These are phyloP conservation scores for Ginglymostoma cirratum DNA, from an alignment of 2,113 vertebrate species.

Conservation along the genomic window DNA sequence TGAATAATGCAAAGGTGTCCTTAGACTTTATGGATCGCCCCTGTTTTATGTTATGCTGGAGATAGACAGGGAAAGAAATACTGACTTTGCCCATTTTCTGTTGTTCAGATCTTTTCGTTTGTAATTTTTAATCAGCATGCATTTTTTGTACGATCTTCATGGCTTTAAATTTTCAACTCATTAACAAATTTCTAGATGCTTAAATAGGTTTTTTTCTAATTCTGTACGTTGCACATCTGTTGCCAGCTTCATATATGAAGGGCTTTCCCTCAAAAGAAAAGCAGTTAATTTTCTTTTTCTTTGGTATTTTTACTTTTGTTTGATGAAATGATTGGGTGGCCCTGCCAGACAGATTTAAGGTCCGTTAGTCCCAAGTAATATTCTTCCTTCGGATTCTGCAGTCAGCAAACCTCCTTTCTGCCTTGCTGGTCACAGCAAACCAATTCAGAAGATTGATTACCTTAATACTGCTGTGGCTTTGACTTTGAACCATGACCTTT, in stretches of 20 bases:
- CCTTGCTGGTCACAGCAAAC: conserved; percentile 31
- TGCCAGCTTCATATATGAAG: not conserved
- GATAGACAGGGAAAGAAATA: not conserved
- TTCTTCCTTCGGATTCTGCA: conserved; percentile 18
- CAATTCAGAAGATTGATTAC: conserved; percentile 36
- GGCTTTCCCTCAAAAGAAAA: not conserved
- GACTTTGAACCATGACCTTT: conserved; percentile 36
- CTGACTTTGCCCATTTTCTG: not conserved
- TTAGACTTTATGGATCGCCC: not conserved
- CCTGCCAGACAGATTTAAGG: conserved; percentile 32
- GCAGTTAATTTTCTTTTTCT: not conserved
- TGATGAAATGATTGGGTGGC: conserved; percentile 9
- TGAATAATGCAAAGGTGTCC: not conserved
- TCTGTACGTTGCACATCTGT: not conserved
- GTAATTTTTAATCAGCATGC: not conserved
- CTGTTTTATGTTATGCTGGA: not conserved
- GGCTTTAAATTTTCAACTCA: not conserved
- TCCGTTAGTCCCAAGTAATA: conserved; percentile 27
- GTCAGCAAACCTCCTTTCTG: conserved; percentile 32
- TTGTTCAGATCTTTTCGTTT: not conserved
- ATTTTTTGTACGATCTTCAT: not conserved
- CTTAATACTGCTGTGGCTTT: conserved; percentile 28
- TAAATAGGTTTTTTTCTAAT: not conserved
- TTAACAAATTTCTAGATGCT: not conserved
- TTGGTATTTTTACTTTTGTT: not conserved